Base-by-base conservation (phyloP, 1,140 invertebrate genomes). In the Ceratina calcarata region DNA sequence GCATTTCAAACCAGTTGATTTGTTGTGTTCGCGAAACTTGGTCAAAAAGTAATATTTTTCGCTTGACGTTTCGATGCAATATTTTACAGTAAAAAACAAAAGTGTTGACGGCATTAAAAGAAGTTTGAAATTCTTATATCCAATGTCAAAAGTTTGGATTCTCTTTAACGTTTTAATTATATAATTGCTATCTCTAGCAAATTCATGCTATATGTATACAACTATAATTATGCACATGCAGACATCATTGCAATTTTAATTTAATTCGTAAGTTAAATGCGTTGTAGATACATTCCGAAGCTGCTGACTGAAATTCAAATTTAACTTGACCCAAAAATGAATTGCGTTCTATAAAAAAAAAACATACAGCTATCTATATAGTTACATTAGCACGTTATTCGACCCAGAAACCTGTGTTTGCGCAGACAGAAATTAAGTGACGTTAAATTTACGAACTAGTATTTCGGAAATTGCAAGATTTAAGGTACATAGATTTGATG, bases 401-500 rank as follows among this genome's bases (percentile, higher is more conserved):
- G 45, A 62, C n/a, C 24, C 32, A 22, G 24, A 69, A 76, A 76
- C 15, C 22, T 18, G 13, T 70, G 22, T 61, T 27, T 61, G 51
- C 37, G 10, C 24, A 12, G 13, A 45, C 20, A n/a, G 0, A 51
- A 82, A 67, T 72, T 83, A 78, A 78, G 53, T 18, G 58, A 75
- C 55, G 55, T 62, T 69, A 77, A 61, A 45, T 71, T 55, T 1
- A 4, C 37, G 18, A 15, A 57, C 24, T 77, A 18, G 69, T 76
- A 76, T 51, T 81, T 24, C n/a, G 2, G 37, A 45, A 32, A 32
- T 32, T 32, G 27, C 27, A 32, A 45, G 37, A 45, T 45, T 8
- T 10, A 10, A 10, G 10, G 37, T 3, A 45, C 2, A 0, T 45
- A 45, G 37, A 45, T 45, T 45, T 45, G 6, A 45, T 10, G 8